Evolutionary conservation across 1,140 invertebrate genomes (phyloP), one percentile per base, ranked within the genome.

Genomic region (Sycophila sp.): DNA sequence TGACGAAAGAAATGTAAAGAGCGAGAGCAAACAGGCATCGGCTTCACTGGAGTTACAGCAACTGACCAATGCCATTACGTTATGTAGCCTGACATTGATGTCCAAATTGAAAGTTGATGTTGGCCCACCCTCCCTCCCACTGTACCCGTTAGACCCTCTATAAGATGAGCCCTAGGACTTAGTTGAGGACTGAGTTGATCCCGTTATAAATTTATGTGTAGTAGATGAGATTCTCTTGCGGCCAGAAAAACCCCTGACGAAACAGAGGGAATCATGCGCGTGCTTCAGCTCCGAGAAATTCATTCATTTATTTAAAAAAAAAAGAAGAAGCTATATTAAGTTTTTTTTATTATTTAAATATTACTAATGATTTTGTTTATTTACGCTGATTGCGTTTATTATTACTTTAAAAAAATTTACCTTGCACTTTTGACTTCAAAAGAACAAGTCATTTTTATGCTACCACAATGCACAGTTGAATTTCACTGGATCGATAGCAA

Each of bases 1-100:
- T 56, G 58, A 26, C 36, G 55, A 24, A 19, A 60, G 11, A 62
- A 15, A 69, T 40, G 28, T 65, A 76, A 53, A 2, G 36, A 49
- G 74, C 28, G 70, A 78, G 77, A 78, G 79, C 77, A 71, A 77
- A 82, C 82, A 85, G 82, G 77, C 74, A 47, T 71, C 74, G 74
- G 78, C 84, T 85, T 86, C 85, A 83, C 79, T 80, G 78, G 83
- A 80, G 83, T 85, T 79, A 81, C 77, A 82, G 83, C 83, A 84
- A 81, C 78, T 81, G 81, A 77, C 77, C 75, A 76, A 78, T 77
- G 76, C 79, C 81, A 85, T 85, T 84, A 85, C 81, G 82, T 83
- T 85, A 86, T 73, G 83, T 85, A 84, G 84, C 85, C 85, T 86
- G 81, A 86, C 83, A 86, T 86, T 86, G 85, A 85, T 83, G 83